A percentile compares a stretch with the other conserved stretches of the same genome.
phyloP scores from a whole-genome alignment of 2,797 vertebrate species.

The Fringilla coelebs region DNA sequence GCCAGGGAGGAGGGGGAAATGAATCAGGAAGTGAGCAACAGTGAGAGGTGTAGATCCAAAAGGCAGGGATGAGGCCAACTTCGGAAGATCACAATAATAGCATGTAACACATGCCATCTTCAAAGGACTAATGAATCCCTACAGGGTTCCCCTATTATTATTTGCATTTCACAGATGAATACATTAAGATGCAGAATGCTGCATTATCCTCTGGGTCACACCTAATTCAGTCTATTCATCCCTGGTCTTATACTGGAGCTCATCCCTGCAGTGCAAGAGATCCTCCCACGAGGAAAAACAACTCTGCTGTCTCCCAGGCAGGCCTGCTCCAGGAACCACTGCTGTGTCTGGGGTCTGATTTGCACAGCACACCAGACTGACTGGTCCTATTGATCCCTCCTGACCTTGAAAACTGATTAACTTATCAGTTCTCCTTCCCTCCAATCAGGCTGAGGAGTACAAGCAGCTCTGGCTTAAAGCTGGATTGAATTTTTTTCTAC shows the following conservation, averaged over 20 bases:
- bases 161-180: constrained; percentile 38
- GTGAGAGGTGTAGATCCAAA: constrained; percentile 14
- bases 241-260: neutral
- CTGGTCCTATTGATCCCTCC: neutral
- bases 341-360: neutral
- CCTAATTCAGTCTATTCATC: constrained; percentile 44
- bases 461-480: neutral
- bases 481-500: neutral
- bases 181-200: constrained; percentile 34
- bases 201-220: constrained; percentile 57
- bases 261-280: neutral
- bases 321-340: neutral
- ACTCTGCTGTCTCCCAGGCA: neutral
- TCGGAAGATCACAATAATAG: constrained; percentile 42
- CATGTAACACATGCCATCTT: constrained; percentile 39
- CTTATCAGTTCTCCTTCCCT: neutral
- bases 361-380: neutral
- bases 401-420: neutral
- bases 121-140: constrained; percentile 62
- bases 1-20: constrained; percentile 54
- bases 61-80: constrained; percentile 39
- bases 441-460: neutral
- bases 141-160: constrained; percentile 52
- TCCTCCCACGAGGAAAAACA: constrained; percentile 23
- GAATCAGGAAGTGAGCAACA: constrained; percentile 61